phyloP scores from a whole-genome alignment of 2,797 vertebrate species.

The Gymnothorax reevesii region DNA sequence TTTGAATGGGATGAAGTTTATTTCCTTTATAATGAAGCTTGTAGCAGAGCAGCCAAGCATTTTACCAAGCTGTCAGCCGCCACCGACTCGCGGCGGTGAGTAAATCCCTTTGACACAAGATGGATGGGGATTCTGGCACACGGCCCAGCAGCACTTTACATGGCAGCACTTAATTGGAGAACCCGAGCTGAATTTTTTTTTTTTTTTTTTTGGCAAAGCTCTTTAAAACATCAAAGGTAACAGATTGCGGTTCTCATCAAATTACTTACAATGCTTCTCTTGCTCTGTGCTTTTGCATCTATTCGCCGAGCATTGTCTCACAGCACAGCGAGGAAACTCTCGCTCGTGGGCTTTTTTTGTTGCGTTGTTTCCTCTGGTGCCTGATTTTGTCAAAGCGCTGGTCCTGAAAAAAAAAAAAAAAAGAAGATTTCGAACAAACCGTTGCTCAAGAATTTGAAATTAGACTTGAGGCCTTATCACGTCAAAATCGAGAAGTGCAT shows the following conservation, averaged over 20 bases:
- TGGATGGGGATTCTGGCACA: constrained; percentile 74
- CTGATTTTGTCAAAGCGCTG: constrained; percentile 35
- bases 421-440: constrained; percentile 46
- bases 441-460: constrained; percentile 39
- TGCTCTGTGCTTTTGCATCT: constrained; percentile 39
- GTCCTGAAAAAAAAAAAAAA: constrained; percentile 33
- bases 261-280: constrained; percentile 48
- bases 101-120: constrained; percentile 75
- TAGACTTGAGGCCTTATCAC: not conserved
- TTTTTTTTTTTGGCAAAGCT: constrained; percentile 56
- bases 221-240: constrained; percentile 61
- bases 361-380: constrained; percentile 14
- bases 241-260: constrained; percentile 49
- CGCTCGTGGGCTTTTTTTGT: constrained; percentile 31
- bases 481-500: not conserved
- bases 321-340: constrained; percentile 27
- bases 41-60: constrained; percentile 54
- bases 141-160: constrained; percentile 67
- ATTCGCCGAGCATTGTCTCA: constrained; percentile 35
- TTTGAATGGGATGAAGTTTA: not conserved
- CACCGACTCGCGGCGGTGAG: constrained; percentile 66
- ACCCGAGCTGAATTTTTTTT: constrained; percentile 66
- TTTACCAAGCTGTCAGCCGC: constrained; percentile 25
- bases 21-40: constrained; percentile 15
- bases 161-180: constrained; percentile 73